phyloP scores from a whole-genome alignment of 2,113 vertebrate genomes.

The Loxodonta africana region DNA sequence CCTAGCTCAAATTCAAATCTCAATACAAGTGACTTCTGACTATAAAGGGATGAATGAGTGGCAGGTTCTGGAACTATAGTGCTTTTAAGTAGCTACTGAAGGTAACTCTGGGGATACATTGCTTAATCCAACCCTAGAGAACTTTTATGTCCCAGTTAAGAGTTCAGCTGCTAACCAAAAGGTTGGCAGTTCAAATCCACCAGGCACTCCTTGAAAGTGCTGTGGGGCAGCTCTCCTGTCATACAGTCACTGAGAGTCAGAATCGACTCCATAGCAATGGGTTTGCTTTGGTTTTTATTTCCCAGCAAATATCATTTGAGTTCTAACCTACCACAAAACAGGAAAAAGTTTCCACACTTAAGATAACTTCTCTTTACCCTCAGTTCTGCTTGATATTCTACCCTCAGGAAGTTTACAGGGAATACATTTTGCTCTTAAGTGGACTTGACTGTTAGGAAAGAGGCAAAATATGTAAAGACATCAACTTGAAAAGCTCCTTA shows the following conservation, averaged over 20 bases:
- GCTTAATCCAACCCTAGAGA: not conserved
- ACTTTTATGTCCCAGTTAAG: not conserved
- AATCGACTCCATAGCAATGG: too few relatives aligned
- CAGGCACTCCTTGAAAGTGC: too few relatives aligned
- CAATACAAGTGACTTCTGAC: not conserved
- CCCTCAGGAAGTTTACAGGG: not conserved
- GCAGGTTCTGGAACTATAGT: not conserved
- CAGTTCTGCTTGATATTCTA: not conserved
- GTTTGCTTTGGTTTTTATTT: not conserved
- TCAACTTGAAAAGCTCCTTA: not conserved
- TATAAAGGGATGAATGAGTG: not conserved
- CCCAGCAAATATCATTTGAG: not conserved
- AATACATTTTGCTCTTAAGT: not conserved
- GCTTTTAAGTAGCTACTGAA: not conserved
- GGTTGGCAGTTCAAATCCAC: too few relatives aligned
- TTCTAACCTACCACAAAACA: not conserved
- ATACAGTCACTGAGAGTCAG: too few relatives aligned
- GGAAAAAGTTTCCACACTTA: not conserved
- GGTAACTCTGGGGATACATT: not conserved
- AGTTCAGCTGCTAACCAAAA: too few relatives aligned
- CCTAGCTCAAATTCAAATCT: not conserved
- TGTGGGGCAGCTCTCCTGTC: too few relatives aligned
- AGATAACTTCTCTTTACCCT: not conserved
- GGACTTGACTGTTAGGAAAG: not conserved
- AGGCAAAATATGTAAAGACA: not conserved